These are phyloP conservation scores for Microctenopoma steveboyesi DNA, from an alignment of 2,797 vertebrate genomes.

Conservation along the genomic window DNA sequence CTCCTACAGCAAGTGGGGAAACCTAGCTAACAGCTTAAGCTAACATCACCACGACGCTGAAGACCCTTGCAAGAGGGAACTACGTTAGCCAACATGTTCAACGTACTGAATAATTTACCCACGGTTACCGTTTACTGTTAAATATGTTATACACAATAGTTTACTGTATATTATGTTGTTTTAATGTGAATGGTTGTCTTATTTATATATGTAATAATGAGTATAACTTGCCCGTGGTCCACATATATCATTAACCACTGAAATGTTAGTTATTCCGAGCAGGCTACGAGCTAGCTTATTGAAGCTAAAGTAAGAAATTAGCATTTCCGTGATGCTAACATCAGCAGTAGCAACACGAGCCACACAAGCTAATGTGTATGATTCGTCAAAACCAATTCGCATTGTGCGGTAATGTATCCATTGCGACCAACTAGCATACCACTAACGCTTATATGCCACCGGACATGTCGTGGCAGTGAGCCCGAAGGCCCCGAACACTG, in stretches of 20 bases:
- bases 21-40: slow-evolving; percentile 18
- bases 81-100: slow-evolving; percentile 39
- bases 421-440: rapidly evolving
- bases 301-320: slow-evolving; percentile 31
- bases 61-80: slow-evolving; percentile 41
- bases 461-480: background rate
- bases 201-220: rapidly evolving
- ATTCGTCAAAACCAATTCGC: background rate
- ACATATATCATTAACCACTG: slow-evolving; percentile 2
- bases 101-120: background rate
- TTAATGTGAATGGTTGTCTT: too few species aligned
- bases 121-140: background rate
- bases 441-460: rapidly evolving
- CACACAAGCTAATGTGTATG: slow-evolving; percentile 8
- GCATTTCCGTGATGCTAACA: slow-evolving; percentile 45
- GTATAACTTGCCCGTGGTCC: too few species aligned
- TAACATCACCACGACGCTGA: slow-evolving; percentile 57
- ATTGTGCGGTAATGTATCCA: rapidly evolving
- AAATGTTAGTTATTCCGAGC: slow-evolving; percentile 7
- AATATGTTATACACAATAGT: rapidly evolving
- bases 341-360: slow-evolving; percentile 56
- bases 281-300: slow-evolving; percentile 21
- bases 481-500: slow-evolving; percentile 24
- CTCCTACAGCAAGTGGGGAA: background rate
- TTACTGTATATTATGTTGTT: rapidly evolving